Conservation (phyloP, 2,797 vertebrate genomes). For the Acridotheres tristis region DNA sequence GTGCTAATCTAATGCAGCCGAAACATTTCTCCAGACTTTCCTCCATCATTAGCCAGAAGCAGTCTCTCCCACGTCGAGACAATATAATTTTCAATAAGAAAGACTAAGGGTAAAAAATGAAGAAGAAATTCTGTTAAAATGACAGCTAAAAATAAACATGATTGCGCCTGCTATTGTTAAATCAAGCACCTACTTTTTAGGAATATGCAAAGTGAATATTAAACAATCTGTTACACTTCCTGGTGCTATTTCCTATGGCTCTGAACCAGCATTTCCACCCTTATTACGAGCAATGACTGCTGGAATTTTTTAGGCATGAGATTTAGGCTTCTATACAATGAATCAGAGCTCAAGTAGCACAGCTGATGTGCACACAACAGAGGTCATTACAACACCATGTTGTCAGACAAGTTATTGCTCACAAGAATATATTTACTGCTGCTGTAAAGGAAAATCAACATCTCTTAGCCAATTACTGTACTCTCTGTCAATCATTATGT, state of each 20-base stretch:
- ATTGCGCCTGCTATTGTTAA: background rate
- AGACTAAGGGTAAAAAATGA: background rate
- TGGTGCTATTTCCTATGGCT: slow-evolving; percentile 15
- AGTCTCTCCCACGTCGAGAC: background rate
- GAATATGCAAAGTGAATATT: slow-evolving; percentile 49
- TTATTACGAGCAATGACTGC: background rate
- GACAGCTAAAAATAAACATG: background rate
- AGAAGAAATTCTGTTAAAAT: background rate
- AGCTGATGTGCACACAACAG: slow-evolving; percentile 4
- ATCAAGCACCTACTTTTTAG: slow-evolving; percentile 38
- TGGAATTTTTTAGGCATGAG: slow-evolving; percentile 5
- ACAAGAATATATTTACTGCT: slow-evolving; percentile 6
- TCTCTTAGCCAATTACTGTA: slow-evolving; percentile 8
- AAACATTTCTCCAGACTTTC: background rate
- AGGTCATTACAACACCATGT: slow-evolving; percentile 42
- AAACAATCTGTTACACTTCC: slow-evolving; percentile 20
- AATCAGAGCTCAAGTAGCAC: slow-evolving; percentile 51
- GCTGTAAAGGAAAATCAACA: slow-evolving; percentile 3
- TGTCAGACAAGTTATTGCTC: slow-evolving; percentile 39
- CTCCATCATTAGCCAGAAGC: background rate
- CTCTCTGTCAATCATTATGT: background rate
- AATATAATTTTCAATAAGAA: background rate
- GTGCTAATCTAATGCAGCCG: background rate
- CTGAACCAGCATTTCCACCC: background rate
- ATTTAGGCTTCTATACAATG: slow-evolving; percentile 21